A percentile compares a stretch with the other conserved stretches of the same genome.
Evolutionary conservation across 2,797 vertebrate genomes (phyloP).

Genomic region (Rachycentron canadum): DNA sequence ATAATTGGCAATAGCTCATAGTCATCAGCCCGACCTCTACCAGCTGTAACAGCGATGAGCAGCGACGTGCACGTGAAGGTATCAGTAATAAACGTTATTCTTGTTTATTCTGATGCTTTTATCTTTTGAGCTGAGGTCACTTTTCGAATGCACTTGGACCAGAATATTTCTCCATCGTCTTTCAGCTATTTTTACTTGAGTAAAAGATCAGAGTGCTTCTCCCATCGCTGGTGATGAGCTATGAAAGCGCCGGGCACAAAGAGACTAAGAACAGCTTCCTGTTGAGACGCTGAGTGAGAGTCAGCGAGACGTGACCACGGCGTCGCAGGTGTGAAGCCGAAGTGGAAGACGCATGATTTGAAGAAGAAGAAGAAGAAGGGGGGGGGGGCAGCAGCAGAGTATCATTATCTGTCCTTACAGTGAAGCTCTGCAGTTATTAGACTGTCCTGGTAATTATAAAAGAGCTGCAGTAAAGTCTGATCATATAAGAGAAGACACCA

Average conservation of each 20-base stretch:
- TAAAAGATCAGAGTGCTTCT: too few relatives aligned
- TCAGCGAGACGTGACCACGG: not conserved
- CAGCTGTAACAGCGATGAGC: too few relatives aligned
- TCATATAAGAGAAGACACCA: constrained; percentile 47
- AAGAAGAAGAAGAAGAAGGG: accelerated
- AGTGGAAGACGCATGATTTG: not conserved
- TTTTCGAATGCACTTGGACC: too few relatives aligned
- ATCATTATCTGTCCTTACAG: constrained; percentile 22
- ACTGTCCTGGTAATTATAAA: constrained; percentile 34
- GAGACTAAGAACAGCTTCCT: not conserved
- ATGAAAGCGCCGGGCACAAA: not conserved
- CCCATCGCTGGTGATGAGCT: not conserved
- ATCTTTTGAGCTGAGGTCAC: too few relatives aligned
- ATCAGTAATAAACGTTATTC: too few relatives aligned
- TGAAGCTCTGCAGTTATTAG: constrained; percentile 34
- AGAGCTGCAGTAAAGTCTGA: constrained; percentile 43
- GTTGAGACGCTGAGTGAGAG: too few relatives aligned
- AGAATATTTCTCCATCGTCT: too few relatives aligned
- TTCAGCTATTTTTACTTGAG: too few relatives aligned
- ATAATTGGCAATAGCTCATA: too few relatives aligned
- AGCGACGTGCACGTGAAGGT: too few relatives aligned
- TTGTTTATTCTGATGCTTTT: too few relatives aligned
- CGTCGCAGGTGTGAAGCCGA: not conserved
- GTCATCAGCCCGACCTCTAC: too few relatives aligned
- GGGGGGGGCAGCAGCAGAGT: not conserved